A percentile compares a stretch with the other conserved stretches of the same genome.
These are phyloP conservation scores for Festucalex cinctus DNA, from an alignment of 2,113 vertebrate species.

Conservation along the genomic window DNA sequence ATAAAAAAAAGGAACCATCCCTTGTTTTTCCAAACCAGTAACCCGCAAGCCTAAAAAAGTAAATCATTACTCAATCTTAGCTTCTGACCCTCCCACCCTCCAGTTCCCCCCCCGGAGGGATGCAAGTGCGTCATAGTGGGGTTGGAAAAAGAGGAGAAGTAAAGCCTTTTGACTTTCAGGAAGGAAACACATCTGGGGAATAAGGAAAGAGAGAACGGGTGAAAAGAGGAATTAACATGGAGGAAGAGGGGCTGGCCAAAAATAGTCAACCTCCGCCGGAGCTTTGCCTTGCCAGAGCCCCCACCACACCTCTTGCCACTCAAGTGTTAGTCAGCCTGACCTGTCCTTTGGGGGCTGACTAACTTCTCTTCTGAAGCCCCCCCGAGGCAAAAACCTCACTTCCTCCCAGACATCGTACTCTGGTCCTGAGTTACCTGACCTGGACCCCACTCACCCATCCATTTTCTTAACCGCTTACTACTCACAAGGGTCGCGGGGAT, in stretches of 20 bases:
- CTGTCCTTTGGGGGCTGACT: slow-evolving; percentile 42
- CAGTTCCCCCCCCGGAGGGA: slow-evolving; percentile 39
- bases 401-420: slow-evolving; percentile 42
- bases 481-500: too few relatives aligned
- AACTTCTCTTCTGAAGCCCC: slow-evolving; percentile 35
- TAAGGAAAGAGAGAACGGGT: slow-evolving; percentile 66
- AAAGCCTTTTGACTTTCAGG: slow-evolving; percentile 69
- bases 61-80: slow-evolving; percentile 69
- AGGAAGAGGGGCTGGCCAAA: slow-evolving; percentile 60
- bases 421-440: slow-evolving; percentile 22
- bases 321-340: slow-evolving; percentile 60
- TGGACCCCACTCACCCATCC: too few relatives aligned
- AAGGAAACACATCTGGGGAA: slow-evolving; percentile 72
- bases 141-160: slow-evolving; percentile 70
- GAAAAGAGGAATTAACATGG: slow-evolving; percentile 68
- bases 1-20: slow-evolving; percentile 53
- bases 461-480: too few relatives aligned
- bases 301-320: slow-evolving; percentile 41
- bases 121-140: slow-evolving; percentile 58
- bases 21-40: slow-evolving; percentile 58
- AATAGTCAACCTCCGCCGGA: slow-evolving; percentile 56
- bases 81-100: slow-evolving; percentile 52
- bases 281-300: slow-evolving; percentile 39
- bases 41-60: slow-evolving; percentile 67
- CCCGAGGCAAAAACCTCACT: slow-evolving; percentile 40